A percentile compares a stretch with the other conserved stretches of the same genome.
Conservation (phyloP, 2,113 vertebrate genomes). For the Glaucomys volans region DNA sequence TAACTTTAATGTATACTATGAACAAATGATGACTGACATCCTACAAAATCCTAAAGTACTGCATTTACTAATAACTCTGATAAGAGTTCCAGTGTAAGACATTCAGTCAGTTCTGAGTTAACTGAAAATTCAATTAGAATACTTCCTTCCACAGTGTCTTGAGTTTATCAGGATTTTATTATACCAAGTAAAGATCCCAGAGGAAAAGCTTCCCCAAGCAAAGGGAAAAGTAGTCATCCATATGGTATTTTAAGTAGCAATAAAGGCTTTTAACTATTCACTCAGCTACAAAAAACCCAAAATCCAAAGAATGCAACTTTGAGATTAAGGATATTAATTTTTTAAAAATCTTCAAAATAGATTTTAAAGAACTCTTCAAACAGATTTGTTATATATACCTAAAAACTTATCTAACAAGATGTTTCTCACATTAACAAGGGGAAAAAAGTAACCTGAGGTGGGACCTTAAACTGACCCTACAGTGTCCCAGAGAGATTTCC, state of each 20-base stretch:
- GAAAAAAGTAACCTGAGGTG: slow-evolving; percentile 26
- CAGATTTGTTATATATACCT: slow-evolving; percentile 43
- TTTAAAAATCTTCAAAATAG: slow-evolving; percentile 40
- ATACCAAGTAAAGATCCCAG: slow-evolving; percentile 46
- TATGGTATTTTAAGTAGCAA: slow-evolving; percentile 64
- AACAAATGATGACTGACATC: background rate
- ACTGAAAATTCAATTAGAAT: slow-evolving; percentile 59
- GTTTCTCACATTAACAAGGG: slow-evolving; percentile 29
- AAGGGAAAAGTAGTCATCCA: slow-evolving; percentile 45
- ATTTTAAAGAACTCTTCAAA: slow-evolving; percentile 58
- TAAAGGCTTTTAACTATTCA: slow-evolving; percentile 42
- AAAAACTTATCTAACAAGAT: slow-evolving; percentile 24
- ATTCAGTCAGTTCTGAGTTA: slow-evolving; percentile 33
- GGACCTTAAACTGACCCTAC: slow-evolving; percentile 34
- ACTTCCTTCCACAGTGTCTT: background rate
- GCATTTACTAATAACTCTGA: slow-evolving; percentile 45
- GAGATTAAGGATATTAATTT: slow-evolving; percentile 50
- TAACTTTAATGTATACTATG: slow-evolving; percentile 48
- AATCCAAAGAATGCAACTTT: slow-evolving; percentile 24
- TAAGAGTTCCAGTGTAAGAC: slow-evolving; percentile 55
- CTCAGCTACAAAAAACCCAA: slow-evolving; percentile 41
- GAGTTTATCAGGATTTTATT: slow-evolving; percentile 53
- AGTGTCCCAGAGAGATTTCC: slow-evolving; percentile 10
- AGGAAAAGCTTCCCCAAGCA: slow-evolving; percentile 59
- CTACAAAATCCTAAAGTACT: slow-evolving; percentile 38